phyloP scores from a whole-genome alignment of 2,113 vertebrate genomes.

The Tetraodon nigroviridis region DNA sequence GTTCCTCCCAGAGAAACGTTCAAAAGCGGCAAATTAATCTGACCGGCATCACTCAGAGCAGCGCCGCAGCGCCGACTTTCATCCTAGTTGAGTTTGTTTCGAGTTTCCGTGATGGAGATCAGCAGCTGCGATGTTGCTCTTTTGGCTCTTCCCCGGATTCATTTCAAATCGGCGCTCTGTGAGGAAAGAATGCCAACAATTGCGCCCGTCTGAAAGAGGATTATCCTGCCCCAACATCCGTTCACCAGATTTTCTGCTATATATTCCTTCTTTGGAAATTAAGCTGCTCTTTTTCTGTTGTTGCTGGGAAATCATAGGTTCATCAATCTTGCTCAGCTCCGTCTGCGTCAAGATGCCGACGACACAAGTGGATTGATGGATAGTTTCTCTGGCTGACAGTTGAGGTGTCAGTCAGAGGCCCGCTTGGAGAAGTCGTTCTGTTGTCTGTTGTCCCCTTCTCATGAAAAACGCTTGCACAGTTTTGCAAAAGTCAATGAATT shows the following conservation, averaged over 20 bases:
- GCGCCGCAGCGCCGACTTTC: no score
- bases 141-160: background rate
- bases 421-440: constrained; percentile 4
- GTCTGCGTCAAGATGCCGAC: no score
- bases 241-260: constrained; percentile 30
- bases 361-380: background rate
- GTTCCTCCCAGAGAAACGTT: no score
- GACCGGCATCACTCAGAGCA: no score
- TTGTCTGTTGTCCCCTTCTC: background rate
- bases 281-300: constrained; percentile 5
- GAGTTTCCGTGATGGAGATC: background rate
- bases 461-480: background rate
- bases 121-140: background rate
- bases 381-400: constrained; percentile 1
- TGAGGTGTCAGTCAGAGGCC: constrained; percentile 13
- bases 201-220: constrained; percentile 25
- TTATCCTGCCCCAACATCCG: constrained; percentile 17
- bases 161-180: constrained; percentile 18
- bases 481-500: background rate
- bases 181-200: constrained; percentile 23
- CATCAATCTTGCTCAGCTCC: no score
- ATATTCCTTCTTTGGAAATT: constrained; percentile 26
- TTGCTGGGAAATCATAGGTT: no score
- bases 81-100: background rate
- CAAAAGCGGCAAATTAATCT: no score